Evolutionary conservation across 1,140 invertebrate species (phyloP).

Genomic region (Brachionus rotundiformis): DNA sequence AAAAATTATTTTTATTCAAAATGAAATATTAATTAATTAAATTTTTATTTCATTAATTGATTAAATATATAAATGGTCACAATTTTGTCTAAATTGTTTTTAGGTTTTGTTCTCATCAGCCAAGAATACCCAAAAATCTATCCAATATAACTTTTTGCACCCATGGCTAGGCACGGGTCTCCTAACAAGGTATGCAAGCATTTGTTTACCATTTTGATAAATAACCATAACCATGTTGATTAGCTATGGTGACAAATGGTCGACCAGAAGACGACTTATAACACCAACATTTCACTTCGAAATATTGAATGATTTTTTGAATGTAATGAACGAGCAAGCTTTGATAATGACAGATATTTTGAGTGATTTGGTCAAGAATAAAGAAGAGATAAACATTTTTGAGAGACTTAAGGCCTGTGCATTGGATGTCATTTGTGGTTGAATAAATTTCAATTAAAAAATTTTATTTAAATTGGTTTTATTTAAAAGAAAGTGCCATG

Average conservation of each 20-base stretch:
- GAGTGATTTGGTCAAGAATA: constrained; percentile 59
- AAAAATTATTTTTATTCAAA: no score
- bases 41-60: no score
- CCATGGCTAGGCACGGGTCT: constrained; percentile 37
- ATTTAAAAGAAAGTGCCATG: constrained; percentile 84
- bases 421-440: constrained; percentile 83
- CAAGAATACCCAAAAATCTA: constrained; percentile 78
- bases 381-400: constrained; percentile 74
- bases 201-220: background rate
- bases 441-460: constrained; percentile 51
- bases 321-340: constrained; percentile 78
- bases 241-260: constrained; percentile 77
- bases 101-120: constrained; percentile 70
- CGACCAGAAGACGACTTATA: constrained; percentile 77
- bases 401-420: constrained; percentile 78
- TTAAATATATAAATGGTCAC: no score
- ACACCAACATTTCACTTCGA: constrained; percentile 88
- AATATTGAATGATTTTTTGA: constrained; percentile 80
- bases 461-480: no score
- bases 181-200: background rate
- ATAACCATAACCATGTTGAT: no score
- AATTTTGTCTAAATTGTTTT: background rate
- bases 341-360: constrained; percentile 72
- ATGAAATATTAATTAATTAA: no score
- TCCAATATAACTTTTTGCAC: constrained; percentile 73